Conservation (phyloP, 1,140 invertebrate species). For the Trachymyrmex septentrionalis region DNA sequence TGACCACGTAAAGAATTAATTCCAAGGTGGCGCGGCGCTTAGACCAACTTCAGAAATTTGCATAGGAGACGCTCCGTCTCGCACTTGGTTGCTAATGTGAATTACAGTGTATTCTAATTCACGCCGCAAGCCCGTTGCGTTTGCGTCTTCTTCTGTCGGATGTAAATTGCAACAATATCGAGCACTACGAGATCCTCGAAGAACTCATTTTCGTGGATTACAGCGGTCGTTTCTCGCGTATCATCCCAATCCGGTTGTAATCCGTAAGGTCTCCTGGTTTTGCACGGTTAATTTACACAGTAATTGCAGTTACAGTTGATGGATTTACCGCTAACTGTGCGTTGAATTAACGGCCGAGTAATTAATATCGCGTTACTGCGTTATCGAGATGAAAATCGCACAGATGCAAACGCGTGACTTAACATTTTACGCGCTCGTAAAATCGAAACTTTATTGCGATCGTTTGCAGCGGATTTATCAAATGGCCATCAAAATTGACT, state of each 20-base stretch:
- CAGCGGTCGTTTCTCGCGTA: constrained; percentile 21
- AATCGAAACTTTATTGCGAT: constrained; percentile 26
- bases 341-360: constrained; percentile 50
- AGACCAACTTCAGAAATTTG: constrained; percentile 13
- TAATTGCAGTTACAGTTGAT: constrained; percentile 49
- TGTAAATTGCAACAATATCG: constrained; percentile 42
- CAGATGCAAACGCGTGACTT: constrained; percentile 1
- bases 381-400: constrained; percentile 24
- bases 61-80: constrained; percentile 8
- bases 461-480: constrained; percentile 25
- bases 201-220: constrained; percentile 43
- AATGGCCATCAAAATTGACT: constrained; percentile 22
- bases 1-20: constrained; percentile 32
- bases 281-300: constrained; percentile 39
- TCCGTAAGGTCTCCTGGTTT: constrained; percentile 25
- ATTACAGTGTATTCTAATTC: constrained; percentile 56
- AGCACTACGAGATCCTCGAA: constrained; percentile 28
- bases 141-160: neutral
- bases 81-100: constrained; percentile 27
- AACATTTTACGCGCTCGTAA: constrained; percentile 31
- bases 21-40: neutral
- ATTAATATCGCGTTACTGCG: constrained; percentile 34
- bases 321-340: constrained; percentile 45
- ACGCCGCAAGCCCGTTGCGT: constrained; percentile 3
- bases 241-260: constrained; percentile 21